A percentile compares a stretch with the other conserved stretches of the same genome.
phyloP scores from a whole-genome alignment of 2,888 invertebrate genomes.

The Ecdyonurus torrentis region DNA sequence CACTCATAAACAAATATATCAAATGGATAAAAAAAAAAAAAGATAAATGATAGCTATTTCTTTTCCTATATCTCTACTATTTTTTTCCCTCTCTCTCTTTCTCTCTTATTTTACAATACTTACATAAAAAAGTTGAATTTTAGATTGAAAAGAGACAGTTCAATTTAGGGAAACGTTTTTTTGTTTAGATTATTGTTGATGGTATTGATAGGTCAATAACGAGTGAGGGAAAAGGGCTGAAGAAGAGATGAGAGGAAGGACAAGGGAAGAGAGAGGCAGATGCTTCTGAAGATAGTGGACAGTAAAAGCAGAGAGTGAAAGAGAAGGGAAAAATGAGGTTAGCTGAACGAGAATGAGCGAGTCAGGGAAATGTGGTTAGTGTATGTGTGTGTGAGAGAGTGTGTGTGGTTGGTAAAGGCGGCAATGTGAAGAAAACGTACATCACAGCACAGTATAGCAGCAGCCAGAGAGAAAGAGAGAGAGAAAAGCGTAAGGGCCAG shows the following conservation, averaged over 20 bases:
- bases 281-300: background rate
- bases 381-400: background rate
- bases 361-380: background rate
- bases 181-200: background rate
- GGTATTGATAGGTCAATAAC: background rate
- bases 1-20: too few species aligned
- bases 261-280: background rate
- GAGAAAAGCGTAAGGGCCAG: too few species aligned
- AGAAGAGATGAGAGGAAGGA: background rate
- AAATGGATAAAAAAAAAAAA: too few species aligned
- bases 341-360: background rate
- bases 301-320: background rate
- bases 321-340: background rate
- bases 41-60: too few species aligned
- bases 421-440: background rate
- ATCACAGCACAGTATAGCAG: background rate
- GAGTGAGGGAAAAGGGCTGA: background rate
- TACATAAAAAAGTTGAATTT: too few species aligned
- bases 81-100: too few species aligned
- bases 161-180: background rate
- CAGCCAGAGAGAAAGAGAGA: background rate
- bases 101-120: too few species aligned
- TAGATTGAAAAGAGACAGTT: background rate
- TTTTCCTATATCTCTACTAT: too few species aligned
- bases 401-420: background rate